Conservation (phyloP, 2,888 invertebrate genomes). For the Ectobius pallidus region DNA sequence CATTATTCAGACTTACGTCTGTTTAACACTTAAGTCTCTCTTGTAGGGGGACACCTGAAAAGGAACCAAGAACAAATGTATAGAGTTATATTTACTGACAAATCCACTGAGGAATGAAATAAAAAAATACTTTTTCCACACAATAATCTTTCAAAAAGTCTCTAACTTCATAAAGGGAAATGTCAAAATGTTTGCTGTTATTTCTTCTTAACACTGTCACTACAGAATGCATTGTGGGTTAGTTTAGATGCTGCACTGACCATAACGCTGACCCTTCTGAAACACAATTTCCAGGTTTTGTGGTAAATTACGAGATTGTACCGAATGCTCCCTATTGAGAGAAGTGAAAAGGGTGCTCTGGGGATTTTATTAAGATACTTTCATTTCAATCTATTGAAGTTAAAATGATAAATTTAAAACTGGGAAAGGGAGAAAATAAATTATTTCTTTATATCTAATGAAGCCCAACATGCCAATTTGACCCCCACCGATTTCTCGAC, state of each 20-base stretch:
- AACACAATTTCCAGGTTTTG: background rate
- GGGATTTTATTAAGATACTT: no score
- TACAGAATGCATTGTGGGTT: background rate
- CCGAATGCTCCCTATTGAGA: no score
- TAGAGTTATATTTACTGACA: conserved; percentile 26
- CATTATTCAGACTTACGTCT: no score
- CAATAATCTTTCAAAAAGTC: conserved; percentile 20
- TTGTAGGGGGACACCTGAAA: background rate
- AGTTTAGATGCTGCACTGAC: background rate
- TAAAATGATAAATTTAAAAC: no score
- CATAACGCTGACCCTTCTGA: background rate
- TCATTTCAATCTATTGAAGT: no score
- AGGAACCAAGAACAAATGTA: background rate
- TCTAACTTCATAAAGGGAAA: conserved; percentile 4
- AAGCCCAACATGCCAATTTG: no score
- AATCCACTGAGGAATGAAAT: conserved; percentile 18
- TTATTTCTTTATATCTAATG: no score
- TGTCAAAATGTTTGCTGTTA: conserved; percentile 25
- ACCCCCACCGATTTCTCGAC: no score
- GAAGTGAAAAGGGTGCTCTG: no score
- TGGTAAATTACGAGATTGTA: conserved; percentile 1
- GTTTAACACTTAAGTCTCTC: background rate
- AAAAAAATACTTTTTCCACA: conserved; percentile 19
- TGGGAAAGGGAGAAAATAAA: no score
- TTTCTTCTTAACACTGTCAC: background rate